Conservation (phyloP, 2,113 vertebrate genomes). For the Machaerirhynchus nigripectus region DNA sequence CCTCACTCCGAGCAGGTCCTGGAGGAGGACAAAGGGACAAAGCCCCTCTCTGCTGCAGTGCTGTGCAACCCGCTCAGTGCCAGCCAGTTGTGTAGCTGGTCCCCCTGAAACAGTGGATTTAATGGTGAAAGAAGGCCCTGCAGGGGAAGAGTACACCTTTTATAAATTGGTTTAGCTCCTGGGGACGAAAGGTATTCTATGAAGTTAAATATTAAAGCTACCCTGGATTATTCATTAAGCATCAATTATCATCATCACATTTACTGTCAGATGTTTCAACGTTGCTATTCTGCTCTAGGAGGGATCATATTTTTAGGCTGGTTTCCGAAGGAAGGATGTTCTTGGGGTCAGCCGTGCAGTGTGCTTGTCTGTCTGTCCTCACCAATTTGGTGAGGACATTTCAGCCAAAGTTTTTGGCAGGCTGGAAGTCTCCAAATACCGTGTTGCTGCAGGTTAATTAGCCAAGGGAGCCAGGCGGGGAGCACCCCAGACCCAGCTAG, state of each 20-base stretch:
- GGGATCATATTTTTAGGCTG: slow-evolving; percentile 13
- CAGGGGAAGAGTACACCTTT: background rate
- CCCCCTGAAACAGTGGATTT: background rate
- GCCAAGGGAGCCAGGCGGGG: background rate
- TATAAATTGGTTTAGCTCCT: background rate
- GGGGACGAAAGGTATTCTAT: background rate
- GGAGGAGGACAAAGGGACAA: background rate
- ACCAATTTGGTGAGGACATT: fast-evolving
- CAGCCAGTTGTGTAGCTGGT: fast-evolving
- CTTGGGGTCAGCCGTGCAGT: background rate
- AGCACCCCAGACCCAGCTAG: background rate
- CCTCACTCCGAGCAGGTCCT: background rate
- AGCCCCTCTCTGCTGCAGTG: background rate
- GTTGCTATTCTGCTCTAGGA: background rate
- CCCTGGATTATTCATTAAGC: slow-evolving; percentile 52
- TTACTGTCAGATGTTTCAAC: background rate
- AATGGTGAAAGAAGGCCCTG: background rate
- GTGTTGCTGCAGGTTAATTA: background rate
- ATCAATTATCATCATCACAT: slow-evolving; percentile 10
- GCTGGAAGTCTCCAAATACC: background rate
- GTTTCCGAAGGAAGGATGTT: background rate
- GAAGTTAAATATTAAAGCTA: slow-evolving; percentile 42
- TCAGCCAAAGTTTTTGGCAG: background rate
- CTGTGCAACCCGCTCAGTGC: background rate
- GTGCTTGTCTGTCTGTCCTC: background rate